Evolutionary conservation across 2,113 vertebrate species (phyloP).

Genomic region (Phainopepla nitens): DNA sequence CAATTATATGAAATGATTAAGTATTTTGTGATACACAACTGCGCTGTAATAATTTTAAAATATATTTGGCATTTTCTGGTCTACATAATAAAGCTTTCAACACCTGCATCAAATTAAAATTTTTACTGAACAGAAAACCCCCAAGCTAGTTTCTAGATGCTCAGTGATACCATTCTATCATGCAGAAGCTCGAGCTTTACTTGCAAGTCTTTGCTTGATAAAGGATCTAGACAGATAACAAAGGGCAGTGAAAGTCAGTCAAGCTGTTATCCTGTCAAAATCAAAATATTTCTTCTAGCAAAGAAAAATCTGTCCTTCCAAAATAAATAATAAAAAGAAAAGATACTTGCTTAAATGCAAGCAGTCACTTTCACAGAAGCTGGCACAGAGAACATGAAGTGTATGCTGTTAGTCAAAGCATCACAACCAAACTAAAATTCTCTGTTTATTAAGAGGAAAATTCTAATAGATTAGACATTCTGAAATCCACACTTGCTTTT

Average conservation of each 20-base stretch:
- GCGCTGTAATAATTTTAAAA: not conserved
- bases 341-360: not conserved
- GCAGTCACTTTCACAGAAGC: not conserved
- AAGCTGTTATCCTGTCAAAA: not conserved
- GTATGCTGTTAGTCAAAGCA: not conserved
- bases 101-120: not conserved
- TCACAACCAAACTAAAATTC: not conserved
- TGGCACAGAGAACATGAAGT: not conserved
- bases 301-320: not conserved
- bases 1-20: not conserved
- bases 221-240: not conserved
- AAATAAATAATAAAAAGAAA: not conserved
- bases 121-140: not conserved
- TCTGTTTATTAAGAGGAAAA: not conserved
- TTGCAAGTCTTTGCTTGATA: conserved; percentile 5
- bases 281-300: not conserved
- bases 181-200: not conserved
- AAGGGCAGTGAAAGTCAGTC: not conserved
- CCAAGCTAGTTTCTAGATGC: not conserved
- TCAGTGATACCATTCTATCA: not conserved
- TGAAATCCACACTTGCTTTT: not conserved
- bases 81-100: not conserved
- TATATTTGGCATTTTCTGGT: not conserved
- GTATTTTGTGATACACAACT: not conserved
- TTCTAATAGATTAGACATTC: not conserved